Evolutionary conservation across 2,797 vertebrate genomes (phyloP).

Genomic region (Xenopus petersii): DNA sequence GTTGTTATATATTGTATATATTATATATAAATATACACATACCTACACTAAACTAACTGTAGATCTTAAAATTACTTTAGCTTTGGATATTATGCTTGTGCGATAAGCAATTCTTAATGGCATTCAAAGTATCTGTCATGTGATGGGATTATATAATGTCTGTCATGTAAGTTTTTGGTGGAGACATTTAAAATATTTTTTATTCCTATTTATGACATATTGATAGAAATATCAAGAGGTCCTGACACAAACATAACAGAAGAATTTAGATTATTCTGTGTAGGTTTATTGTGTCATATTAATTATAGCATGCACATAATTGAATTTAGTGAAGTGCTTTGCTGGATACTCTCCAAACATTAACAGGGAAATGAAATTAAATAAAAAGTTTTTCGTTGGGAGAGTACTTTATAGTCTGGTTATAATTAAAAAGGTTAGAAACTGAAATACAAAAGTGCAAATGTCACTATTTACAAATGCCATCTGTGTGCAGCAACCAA

Average conservation of each 20-base stretch:
- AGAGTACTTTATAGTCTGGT: slow-evolving; percentile 61
- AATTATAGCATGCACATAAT: slow-evolving; percentile 71
- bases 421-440: slow-evolving; percentile 68
- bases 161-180: too few relatives aligned
- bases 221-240: slow-evolving; percentile 52
- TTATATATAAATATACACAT: too few relatives aligned
- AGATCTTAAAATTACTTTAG: too few relatives aligned
- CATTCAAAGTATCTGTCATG: too few relatives aligned
- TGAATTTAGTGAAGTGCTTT: slow-evolving; percentile 79
- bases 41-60: too few relatives aligned
- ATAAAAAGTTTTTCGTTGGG: slow-evolving; percentile 67
- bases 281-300: slow-evolving; percentile 64
- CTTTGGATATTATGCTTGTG: too few relatives aligned
- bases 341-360: slow-evolving; percentile 79
- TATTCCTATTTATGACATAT: too few relatives aligned
- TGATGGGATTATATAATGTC: too few relatives aligned
- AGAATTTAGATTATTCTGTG: slow-evolving; percentile 50
- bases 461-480: slow-evolving; percentile 34
- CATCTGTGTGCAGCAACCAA: not conserved
- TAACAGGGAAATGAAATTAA: slow-evolving; percentile 79
- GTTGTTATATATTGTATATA: too few relatives aligned
- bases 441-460: slow-evolving; percentile 51
- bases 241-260: slow-evolving; percentile 55
- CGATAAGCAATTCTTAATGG: too few relatives aligned
- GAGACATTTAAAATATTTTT: too few relatives aligned